Evolutionary conservation across 2,888 invertebrate species (phyloP).

Genomic region (Spodoptera exigua): DNA sequence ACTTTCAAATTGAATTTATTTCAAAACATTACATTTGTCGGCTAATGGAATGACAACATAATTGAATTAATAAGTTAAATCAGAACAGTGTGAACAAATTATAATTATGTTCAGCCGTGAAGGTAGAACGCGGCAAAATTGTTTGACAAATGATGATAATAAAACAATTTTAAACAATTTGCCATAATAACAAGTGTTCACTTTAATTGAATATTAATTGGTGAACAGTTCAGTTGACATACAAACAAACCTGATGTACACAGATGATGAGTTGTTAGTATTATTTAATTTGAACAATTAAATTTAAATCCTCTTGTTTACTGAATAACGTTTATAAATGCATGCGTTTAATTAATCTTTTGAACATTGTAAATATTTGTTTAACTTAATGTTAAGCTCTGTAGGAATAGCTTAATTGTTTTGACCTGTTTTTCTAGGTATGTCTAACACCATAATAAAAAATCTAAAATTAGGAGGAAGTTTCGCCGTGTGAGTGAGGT

Average conservation of each 20-base stretch:
- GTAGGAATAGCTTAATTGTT: too few relatives aligned
- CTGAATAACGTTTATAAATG: too few relatives aligned
- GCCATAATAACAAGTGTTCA: conserved; percentile 24
- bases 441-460: too few relatives aligned
- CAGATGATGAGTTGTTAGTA: neutral
- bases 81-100: conserved; percentile 27
- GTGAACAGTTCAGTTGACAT: conserved; percentile 28
- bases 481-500: too few relatives aligned
- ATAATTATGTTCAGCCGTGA: conserved; percentile 21
- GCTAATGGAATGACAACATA: conserved; percentile 4
- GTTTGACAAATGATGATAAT: conserved; percentile 34
- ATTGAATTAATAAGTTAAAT: conserved; percentile 31
- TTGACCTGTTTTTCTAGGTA: too few relatives aligned
- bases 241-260: conserved; percentile 6
- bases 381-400: too few relatives aligned
- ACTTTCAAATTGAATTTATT: too few relatives aligned
- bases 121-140: conserved; percentile 38
- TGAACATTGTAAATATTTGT: too few relatives aligned
- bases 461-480: too few relatives aligned
- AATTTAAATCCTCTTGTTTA: too few relatives aligned
- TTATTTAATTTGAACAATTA: neutral
- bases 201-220: conserved; percentile 40
- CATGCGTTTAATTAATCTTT: too few relatives aligned
- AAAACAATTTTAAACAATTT: conserved; percentile 35
- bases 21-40: too few relatives aligned